Conservation (phyloP, 2,888 invertebrate species). For the Sphaerophoria taeniata region DNA sequence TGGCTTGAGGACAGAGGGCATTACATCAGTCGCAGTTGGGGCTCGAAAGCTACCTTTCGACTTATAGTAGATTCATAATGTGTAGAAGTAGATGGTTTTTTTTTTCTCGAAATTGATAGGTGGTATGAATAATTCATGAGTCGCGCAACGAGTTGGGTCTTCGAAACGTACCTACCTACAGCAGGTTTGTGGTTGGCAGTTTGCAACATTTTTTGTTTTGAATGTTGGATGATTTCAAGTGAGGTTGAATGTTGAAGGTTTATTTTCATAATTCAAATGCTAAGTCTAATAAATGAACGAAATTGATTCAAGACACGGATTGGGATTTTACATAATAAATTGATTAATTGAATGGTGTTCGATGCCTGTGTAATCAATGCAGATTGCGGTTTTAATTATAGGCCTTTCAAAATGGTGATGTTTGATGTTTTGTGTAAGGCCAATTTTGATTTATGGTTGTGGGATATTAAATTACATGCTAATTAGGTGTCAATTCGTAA, state of each 20-base stretch:
- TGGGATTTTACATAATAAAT: slow-evolving; percentile 2
- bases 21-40: too few relatives aligned
- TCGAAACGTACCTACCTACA: not conserved
- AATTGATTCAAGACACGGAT: slow-evolving; percentile 15
- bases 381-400: too few relatives aligned
- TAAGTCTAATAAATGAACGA: not conserved
- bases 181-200: slow-evolving; percentile 27
- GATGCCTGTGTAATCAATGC: too few relatives aligned
- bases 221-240: not conserved
- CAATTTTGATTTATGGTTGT: too few relatives aligned
- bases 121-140: slow-evolving; percentile 72
- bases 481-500: too few relatives aligned
- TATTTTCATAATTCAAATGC: not conserved
- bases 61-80: not conserved
- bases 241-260: slow-evolving; percentile 12
- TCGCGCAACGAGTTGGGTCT: slow-evolving; percentile 28
- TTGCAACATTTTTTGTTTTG: slow-evolving; percentile 2
- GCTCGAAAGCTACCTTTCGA: too few relatives aligned
- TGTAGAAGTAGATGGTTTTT: not conserved
- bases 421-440: too few relatives aligned
- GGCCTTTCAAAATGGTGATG: too few relatives aligned
- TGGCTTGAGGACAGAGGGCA: too few relatives aligned
- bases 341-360: not conserved
- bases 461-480: too few relatives aligned
- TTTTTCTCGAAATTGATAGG: slow-evolving; percentile 55